Evolutionary conservation across 2,113 vertebrate species (phyloP), one percentile per base, ranked within the genome.

Genomic region (Rhinogobius similis): DNA sequence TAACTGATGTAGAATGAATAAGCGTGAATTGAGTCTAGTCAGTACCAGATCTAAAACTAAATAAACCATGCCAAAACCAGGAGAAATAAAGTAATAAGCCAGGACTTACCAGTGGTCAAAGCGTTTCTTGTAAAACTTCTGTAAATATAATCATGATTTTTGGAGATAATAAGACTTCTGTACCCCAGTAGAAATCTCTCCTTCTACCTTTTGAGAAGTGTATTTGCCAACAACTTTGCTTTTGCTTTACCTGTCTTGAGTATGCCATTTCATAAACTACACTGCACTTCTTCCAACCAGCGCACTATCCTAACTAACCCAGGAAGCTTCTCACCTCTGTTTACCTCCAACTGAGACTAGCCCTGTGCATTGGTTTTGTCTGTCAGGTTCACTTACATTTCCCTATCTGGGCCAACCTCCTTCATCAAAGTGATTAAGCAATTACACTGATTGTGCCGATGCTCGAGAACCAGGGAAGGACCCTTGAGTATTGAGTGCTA

Each of bases 391-490:
- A 6, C n/a, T 79, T 76, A 81, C 72, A 69, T 82, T 82, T 79
- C 63, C 75, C 67, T 67, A 83, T 82, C 71, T 75, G 72, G 82
- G 77, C 87, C 77, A 84, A 70, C 89, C 80, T 83, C 83, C 75
- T 82, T 84, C 84, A 90, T 88, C 83, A 91, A 87, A 86, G 82
- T 67, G 79, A 88, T 89, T 86, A 88, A 87, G 87, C 86, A 91
- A 91, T 89, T 90, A 88, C 79, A 78, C 78, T 88, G 86, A 90
- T 87, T 88, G 83, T 85, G 81, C 72, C 65, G 65, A 82, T 87
- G 76, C 86, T 78, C 71, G 82, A 85, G 78, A 81, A 78, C 38
- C 43, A 48, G 70, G 52, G 56, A 79, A 81, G 79, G 78, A 72
- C 86, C 86, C 84, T 77, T 5, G 82, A 89, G 85, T 83, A 82